phyloP scores from a whole-genome alignment of 1,140 invertebrate species.

The Zaprionus inermis region DNA sequence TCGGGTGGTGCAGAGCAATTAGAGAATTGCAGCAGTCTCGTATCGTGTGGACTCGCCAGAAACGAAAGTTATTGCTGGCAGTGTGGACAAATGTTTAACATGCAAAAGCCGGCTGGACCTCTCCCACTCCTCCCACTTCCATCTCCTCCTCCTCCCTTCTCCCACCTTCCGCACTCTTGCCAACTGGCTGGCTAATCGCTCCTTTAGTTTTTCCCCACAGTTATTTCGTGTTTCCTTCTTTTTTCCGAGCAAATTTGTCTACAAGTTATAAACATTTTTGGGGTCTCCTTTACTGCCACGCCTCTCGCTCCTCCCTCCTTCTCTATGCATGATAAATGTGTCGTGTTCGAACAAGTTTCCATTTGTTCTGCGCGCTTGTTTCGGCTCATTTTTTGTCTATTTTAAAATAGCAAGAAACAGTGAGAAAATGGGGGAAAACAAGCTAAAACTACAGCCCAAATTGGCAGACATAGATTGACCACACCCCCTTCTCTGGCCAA shows the following conservation, averaged over 20 bases:
- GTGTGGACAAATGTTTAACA: constrained; percentile 72
- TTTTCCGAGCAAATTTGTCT: constrained; percentile 63
- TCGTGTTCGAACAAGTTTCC: constrained; percentile 69
- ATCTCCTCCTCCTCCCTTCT: too few relatives aligned
- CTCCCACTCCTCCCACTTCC: not conserved
- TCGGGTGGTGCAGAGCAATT: constrained; percentile 61
- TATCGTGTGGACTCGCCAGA: constrained; percentile 23
- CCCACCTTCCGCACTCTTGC: not conserved
- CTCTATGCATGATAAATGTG: constrained; percentile 65
- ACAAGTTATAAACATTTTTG: constrained; percentile 66
- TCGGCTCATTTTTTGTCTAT: constrained; percentile 21
- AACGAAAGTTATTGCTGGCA: constrained; percentile 64
- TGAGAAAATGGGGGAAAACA: constrained; percentile 12
- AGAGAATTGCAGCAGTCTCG: constrained; percentile 58
- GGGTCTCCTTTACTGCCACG: constrained; percentile 8
- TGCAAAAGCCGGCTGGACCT: constrained; percentile 35
- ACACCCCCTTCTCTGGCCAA: not conserved
- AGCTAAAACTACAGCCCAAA: constrained; percentile 22
- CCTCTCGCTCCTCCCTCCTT: constrained; percentile 10
- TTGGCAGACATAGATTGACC: constrained; percentile 12
- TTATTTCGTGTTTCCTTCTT: constrained; percentile 20
- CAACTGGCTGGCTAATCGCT: constrained; percentile 34
- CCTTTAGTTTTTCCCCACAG: constrained; percentile 1
- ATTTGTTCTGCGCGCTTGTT: constrained; percentile 62
- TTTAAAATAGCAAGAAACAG: constrained; percentile 6